A percentile compares a stretch with the other conserved stretches of the same genome.
phyloP scores from a whole-genome alignment of 2,888 invertebrate species.

The Synergus gifuensis region DNA sequence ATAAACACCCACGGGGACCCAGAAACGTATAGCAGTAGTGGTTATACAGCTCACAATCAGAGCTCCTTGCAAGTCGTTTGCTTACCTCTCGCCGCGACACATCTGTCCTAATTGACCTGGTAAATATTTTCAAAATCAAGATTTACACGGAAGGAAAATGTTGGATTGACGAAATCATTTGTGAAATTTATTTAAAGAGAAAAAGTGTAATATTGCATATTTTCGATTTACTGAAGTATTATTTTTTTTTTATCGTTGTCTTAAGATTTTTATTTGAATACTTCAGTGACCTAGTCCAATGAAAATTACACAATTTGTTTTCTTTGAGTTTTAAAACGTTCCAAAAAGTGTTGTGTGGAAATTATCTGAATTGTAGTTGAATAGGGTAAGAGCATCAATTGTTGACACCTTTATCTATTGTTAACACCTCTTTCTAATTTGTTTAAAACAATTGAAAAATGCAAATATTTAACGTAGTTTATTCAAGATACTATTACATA shows the following conservation, averaged over 20 bases:
- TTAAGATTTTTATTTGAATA: not conserved
- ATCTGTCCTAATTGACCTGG: constrained; percentile 31
- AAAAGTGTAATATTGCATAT: not conserved
- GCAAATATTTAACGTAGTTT: too few relatives aligned
- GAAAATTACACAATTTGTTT: not conserved
- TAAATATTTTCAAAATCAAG: constrained; percentile 17
- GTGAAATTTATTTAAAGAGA: not conserved
- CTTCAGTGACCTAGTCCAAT: not conserved
- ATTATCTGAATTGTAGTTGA: not conserved
- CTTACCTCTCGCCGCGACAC: constrained; percentile 16
- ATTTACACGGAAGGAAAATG: constrained; percentile 9
- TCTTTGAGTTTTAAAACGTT: not conserved
- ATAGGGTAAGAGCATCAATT: too few relatives aligned
- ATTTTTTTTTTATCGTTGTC: not conserved
- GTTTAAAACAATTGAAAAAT: too few relatives aligned
- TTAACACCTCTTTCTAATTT: too few relatives aligned
- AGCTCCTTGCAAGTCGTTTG: not conserved
- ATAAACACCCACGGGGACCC: constrained; percentile 8
- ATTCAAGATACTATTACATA: too few relatives aligned
- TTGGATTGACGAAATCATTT: constrained; percentile 10
- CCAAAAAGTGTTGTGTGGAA: not conserved
- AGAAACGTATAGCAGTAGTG: not conserved
- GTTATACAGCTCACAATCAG: not conserved
- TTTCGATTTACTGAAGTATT: not conserved
- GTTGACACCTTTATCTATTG: too few relatives aligned